A percentile compares a stretch with the other conserved stretches of the same genome.
These are phyloP conservation scores for Lepidonotus clava DNA, from an alignment of 2,888 invertebrate species.

Conservation along the genomic window DNA sequence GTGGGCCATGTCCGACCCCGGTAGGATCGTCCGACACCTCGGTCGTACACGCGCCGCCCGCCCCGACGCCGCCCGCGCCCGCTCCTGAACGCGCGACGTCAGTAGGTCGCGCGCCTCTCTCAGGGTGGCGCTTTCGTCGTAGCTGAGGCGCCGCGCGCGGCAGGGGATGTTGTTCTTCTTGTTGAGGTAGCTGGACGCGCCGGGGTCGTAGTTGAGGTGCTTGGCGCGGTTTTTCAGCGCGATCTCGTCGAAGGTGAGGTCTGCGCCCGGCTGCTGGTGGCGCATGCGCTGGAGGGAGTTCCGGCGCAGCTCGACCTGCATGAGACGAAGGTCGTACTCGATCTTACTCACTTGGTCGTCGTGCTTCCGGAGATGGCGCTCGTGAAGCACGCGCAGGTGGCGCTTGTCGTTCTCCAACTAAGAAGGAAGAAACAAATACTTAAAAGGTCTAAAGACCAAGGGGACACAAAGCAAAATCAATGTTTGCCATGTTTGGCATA, in stretches of 20 bases:
- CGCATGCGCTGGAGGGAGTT: not conserved
- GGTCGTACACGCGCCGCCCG: not conserved
- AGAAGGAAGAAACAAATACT: not conserved
- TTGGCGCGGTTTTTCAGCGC: not conserved
- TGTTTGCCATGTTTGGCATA: too few species aligned
- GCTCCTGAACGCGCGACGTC: not conserved
- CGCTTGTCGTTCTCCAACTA: not conserved
- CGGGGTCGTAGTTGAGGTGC: not conserved
- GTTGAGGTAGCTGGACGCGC: not conserved
- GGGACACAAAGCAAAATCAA: too few species aligned
- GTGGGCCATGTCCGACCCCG: not conserved
- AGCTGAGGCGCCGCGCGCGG: not conserved
- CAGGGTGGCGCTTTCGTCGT: not conserved
- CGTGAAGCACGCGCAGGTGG: not conserved
- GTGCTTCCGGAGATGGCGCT: not conserved
- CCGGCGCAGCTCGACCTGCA: not conserved
- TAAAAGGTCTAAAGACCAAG: too few species aligned
- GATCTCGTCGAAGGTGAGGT: not conserved
- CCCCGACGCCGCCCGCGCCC: not conserved
- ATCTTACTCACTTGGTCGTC: not conserved
- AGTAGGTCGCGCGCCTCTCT: not conserved
- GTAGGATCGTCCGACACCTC: not conserved
- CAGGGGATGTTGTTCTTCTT: conserved; percentile 12
- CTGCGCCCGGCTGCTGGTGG: not conserved
- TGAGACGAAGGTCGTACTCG: not conserved